Conservation (phyloP, 1,140 invertebrate species). For the Drosophila ficusphila region DNA sequence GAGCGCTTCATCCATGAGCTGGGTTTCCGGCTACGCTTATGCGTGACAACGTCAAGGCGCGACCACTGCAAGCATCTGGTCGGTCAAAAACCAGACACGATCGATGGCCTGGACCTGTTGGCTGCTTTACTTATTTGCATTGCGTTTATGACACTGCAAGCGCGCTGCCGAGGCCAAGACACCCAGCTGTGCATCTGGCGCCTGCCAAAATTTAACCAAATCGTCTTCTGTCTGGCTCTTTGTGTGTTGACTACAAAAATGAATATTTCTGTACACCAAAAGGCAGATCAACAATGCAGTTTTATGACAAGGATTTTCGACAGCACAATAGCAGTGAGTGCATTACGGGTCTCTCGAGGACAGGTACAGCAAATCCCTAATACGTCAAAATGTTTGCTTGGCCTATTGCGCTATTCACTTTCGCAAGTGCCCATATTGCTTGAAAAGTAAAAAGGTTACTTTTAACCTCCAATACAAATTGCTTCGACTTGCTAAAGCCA, state of each 20-base stretch:
- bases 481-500: not conserved
- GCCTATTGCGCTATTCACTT: not conserved
- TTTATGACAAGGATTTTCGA: slow-evolving; percentile 55
- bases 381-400: not conserved
- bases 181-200: slow-evolving; percentile 73
- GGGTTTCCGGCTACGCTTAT: slow-evolving; percentile 19
- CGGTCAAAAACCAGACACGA: slow-evolving; percentile 20
- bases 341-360: slow-evolving; percentile 14
- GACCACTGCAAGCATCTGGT: slow-evolving; percentile 56
- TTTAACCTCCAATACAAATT: not conserved
- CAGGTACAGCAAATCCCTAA: slow-evolving; percentile 42
- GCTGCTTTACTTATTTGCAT: slow-evolving; percentile 40
- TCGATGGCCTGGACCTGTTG: slow-evolving; percentile 16
- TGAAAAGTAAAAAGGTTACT: not conserved
- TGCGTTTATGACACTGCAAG: slow-evolving; percentile 36
- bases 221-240: slow-evolving; percentile 54
- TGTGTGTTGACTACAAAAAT: slow-evolving; percentile 50
- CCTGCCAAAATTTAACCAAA: slow-evolving; percentile 70
- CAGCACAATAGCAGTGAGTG: slow-evolving; percentile 39
- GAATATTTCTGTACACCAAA: slow-evolving; percentile 42
- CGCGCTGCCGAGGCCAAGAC: slow-evolving; percentile 13
- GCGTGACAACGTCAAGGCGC: slow-evolving; percentile 57
- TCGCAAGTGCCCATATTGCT: not conserved
- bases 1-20: slow-evolving; percentile 1
- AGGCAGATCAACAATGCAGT: slow-evolving; percentile 39